phyloP scores from a whole-genome alignment of 2,797 vertebrate species.

The Tauraco hartlaubi region DNA sequence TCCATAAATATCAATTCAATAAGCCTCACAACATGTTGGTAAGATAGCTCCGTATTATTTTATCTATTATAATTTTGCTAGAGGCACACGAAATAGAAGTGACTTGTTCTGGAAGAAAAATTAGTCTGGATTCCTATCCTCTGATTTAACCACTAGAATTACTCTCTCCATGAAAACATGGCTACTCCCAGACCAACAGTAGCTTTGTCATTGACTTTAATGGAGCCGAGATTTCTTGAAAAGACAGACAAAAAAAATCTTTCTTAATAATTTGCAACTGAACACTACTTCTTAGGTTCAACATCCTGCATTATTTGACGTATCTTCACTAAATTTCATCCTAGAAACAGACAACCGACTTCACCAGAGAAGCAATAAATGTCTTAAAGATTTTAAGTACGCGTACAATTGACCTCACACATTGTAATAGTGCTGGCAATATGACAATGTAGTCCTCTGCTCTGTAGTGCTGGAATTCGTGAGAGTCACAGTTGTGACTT shows the following conservation, averaged over 20 bases:
- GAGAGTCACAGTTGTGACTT: constrained; percentile 46
- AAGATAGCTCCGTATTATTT: constrained; percentile 1
- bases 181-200: background rate
- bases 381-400: background rate
- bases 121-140: background rate
- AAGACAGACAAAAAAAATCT: background rate
- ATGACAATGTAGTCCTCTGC: background rate
- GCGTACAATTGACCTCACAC: background rate
- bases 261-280: background rate
- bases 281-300: background rate
- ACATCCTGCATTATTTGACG: background rate
- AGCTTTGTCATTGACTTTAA: background rate
- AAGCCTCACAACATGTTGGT: constrained; percentile 3
- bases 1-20: constrained; percentile 59
- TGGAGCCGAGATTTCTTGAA: background rate
- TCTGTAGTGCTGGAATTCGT: background rate
- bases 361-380: background rate
- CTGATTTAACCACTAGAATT: background rate
- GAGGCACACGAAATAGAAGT: constrained; percentile 19
- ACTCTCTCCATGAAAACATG: background rate
- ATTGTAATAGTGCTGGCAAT: background rate
- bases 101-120: constrained; percentile 29
- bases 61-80: constrained; percentile 34
- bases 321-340: background rate
- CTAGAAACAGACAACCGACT: background rate